phyloP scores from a whole-genome alignment of 2,888 invertebrate genomes.

The Sesia bembeciformis region DNA sequence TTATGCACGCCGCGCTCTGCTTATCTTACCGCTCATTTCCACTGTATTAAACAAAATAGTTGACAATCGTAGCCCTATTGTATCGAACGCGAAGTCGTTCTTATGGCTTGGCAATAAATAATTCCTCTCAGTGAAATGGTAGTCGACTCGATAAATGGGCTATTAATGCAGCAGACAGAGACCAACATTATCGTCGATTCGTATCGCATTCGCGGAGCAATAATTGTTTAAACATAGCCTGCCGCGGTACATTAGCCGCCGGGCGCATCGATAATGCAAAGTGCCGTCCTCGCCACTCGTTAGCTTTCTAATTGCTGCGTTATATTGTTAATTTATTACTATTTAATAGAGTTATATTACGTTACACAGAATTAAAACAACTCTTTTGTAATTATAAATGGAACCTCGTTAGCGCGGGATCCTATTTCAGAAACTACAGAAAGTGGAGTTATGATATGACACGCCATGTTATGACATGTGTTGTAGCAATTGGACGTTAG shows the following conservation, averaged over 20 bases:
- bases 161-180: conserved; percentile 66
- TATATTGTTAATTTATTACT: not conserved
- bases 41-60: conserved; percentile 62
- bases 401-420: too few relatives aligned
- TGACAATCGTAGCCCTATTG: conserved; percentile 48
- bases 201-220: conserved; percentile 59
- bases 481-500: too few relatives aligned
- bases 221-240: conserved; percentile 69
- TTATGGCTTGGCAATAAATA: conserved; percentile 62
- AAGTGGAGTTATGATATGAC: too few relatives aligned
- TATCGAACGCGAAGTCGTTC: conserved; percentile 55
- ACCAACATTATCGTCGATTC: conserved; percentile 67
- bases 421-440: too few relatives aligned
- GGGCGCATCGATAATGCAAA: conserved; percentile 40
- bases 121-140: conserved; percentile 57
- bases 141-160: conserved; percentile 63
- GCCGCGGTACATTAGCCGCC: conserved; percentile 50
- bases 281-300: conserved; percentile 3
- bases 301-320: not conserved
- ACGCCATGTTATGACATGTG: too few relatives aligned
- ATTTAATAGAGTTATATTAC: too few relatives aligned
- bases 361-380: conserved; percentile 19
- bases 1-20: conserved; percentile 37
- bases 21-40: conserved; percentile 52
- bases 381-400: too few relatives aligned